Evolutionary conservation across 2,113 vertebrate species (phyloP).

Genomic region (Cinclus mexicanus): DNA sequence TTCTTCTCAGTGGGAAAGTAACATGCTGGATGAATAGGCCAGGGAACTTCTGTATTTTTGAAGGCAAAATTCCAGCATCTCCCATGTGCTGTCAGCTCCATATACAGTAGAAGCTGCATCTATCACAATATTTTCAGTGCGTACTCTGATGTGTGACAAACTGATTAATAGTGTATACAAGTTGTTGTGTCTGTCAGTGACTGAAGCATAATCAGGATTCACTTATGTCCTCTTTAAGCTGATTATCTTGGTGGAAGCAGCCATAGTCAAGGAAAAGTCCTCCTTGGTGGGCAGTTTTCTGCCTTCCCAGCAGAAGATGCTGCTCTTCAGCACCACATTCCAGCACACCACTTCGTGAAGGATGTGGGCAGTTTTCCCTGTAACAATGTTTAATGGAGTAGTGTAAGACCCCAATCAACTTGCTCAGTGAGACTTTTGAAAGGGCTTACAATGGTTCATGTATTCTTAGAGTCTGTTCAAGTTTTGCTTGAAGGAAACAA

Average conservation of each 20-base stretch:
- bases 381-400: background rate
- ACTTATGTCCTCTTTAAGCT: background rate
- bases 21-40: background rate
- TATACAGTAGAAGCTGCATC: background rate
- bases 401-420: background rate
- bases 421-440: background rate
- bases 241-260: background rate
- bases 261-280: background rate
- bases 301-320: background rate
- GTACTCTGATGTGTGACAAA: conserved; percentile 22
- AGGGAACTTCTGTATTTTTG: background rate
- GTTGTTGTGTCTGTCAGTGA: conserved; percentile 25
- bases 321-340: background rate
- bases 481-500: background rate
- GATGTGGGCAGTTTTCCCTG: background rate
- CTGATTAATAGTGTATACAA: conserved; percentile 34
- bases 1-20: background rate
- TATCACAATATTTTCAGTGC: conserved; percentile 50
- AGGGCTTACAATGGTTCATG: background rate
- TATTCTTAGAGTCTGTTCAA: background rate
- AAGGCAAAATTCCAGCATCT: background rate
- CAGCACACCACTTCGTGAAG: background rate
- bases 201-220: background rate
- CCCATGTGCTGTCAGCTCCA: conserved; percentile 14
- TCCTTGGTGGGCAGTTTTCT: background rate